Conservation (phyloP, 2,113 vertebrate genomes). For the Actenoides hombroni region DNA sequence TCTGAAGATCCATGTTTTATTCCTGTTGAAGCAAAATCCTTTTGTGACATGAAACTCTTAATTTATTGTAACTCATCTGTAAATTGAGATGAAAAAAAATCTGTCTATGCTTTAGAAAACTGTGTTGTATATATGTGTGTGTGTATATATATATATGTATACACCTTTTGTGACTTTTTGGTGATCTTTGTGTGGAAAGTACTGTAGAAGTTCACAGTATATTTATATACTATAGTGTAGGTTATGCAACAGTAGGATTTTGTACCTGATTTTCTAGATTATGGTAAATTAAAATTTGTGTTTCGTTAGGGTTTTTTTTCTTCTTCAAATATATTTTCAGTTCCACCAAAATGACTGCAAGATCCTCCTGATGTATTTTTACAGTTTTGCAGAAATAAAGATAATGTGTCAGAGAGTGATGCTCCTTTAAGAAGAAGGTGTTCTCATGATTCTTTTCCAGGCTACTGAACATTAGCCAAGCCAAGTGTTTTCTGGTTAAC, state of each 20-base stretch:
- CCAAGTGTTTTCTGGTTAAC: not conserved
- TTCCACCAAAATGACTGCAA: not conserved
- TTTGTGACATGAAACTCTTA: not conserved
- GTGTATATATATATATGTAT: too few species aligned
- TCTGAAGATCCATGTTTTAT: not conserved
- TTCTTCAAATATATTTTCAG: not conserved
- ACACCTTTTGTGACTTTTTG: not conserved
- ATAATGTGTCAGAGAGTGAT: accelerated
- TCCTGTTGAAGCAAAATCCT: not conserved
- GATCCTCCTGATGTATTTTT: not conserved
- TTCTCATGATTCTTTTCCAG: not conserved
- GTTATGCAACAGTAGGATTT: not conserved
- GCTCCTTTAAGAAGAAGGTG: not conserved
- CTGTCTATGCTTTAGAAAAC: not conserved
- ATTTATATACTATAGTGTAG: not conserved
- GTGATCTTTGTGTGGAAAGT: not conserved
- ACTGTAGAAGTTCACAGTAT: not conserved
- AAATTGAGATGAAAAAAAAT: not conserved
- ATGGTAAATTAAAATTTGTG: not conserved
- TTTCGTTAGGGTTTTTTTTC: not conserved
- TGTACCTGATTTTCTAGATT: not conserved
- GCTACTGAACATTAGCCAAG: not conserved
- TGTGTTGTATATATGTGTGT: not conserved
- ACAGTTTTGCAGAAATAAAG: not conserved
- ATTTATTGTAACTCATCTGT: not conserved